Evolutionary conservation across 2,888 invertebrate genomes (phyloP).

Genomic region (Vanessa cardui): DNA sequence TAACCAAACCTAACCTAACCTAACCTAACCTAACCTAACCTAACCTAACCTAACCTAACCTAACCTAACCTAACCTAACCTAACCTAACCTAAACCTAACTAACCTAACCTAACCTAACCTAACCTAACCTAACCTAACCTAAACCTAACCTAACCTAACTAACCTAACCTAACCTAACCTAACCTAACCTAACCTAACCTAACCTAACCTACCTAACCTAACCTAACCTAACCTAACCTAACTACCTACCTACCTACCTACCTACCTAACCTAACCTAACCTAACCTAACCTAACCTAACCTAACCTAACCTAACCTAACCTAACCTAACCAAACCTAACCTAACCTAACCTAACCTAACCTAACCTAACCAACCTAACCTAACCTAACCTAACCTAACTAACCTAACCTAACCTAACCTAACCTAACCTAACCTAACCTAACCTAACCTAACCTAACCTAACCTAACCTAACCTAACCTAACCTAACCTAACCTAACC

Average conservation of each 20-base stretch:
- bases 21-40: conserved; percentile 32
- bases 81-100: conserved; percentile 20
- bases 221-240: no score
- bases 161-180: conserved; percentile 8
- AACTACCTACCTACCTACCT: no score
- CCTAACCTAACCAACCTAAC: no score
- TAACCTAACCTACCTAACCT: no score
- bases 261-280: no score
- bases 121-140: conserved; percentile 33
- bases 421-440: conserved; percentile 36
- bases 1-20: conserved; percentile 37
- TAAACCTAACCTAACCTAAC: conserved; percentile 35
- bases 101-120: conserved; percentile 22
- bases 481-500: conserved; percentile 34
- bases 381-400: conserved; percentile 43
- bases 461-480: conserved; percentile 36
- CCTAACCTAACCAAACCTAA: conserved; percentile 42
- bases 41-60: conserved; percentile 23
- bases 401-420: conserved; percentile 41
- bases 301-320: conserved; percentile 27
- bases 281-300: no score
- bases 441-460: conserved; percentile 39
- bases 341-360: conserved; percentile 44
- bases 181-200: no score
- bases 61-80: conserved; percentile 22